A percentile compares a stretch with the other conserved stretches of the same genome.
These are phyloP conservation scores for Arrhopalites spinosus DNA, from an alignment of 2,888 invertebrate species.

Conservation along the genomic window DNA sequence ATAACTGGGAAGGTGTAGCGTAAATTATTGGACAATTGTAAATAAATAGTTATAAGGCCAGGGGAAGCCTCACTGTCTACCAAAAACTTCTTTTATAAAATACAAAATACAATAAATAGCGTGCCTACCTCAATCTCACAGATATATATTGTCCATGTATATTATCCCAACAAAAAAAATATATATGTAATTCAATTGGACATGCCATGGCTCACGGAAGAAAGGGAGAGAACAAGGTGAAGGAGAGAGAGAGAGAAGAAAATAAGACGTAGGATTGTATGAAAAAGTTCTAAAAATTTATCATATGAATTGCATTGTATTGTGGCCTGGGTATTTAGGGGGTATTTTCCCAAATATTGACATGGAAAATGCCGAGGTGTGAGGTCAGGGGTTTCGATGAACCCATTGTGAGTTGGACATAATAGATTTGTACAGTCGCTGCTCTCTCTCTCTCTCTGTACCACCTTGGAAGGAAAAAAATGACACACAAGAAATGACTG, in stretches of 20 bases:
- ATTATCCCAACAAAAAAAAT: background rate
- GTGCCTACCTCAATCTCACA: background rate
- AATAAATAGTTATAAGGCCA: background rate
- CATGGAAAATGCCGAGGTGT: slow-evolving; percentile 53
- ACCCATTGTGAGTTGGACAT: slow-evolving; percentile 19
- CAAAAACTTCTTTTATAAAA: slow-evolving; percentile 7
- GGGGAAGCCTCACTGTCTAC: slow-evolving; percentile 12
- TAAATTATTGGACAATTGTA: slow-evolving; percentile 30
- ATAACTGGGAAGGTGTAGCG: slow-evolving; percentile 21
- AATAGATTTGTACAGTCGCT: slow-evolving; percentile 29
- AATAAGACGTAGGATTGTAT: slow-evolving; percentile 10
- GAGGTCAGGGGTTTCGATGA: slow-evolving; percentile 49
- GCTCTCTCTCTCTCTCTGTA: slow-evolving; percentile 10
- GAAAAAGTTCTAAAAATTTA: slow-evolving; percentile 14
- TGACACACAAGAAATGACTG: slow-evolving; percentile 8
- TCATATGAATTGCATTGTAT: slow-evolving; percentile 37
- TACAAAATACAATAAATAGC: slow-evolving; percentile 5
- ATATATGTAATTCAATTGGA: background rate
- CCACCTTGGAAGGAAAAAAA: slow-evolving; percentile 36
- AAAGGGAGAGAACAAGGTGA: background rate
- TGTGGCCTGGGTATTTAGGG: slow-evolving; percentile 45
- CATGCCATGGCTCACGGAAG: background rate
- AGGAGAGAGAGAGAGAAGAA: background rate
- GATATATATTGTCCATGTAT: background rate
- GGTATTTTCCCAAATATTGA: slow-evolving; percentile 55